Base-by-base conservation (phyloP, 1,140 invertebrate species). In the Penaeus chinensis region DNA sequence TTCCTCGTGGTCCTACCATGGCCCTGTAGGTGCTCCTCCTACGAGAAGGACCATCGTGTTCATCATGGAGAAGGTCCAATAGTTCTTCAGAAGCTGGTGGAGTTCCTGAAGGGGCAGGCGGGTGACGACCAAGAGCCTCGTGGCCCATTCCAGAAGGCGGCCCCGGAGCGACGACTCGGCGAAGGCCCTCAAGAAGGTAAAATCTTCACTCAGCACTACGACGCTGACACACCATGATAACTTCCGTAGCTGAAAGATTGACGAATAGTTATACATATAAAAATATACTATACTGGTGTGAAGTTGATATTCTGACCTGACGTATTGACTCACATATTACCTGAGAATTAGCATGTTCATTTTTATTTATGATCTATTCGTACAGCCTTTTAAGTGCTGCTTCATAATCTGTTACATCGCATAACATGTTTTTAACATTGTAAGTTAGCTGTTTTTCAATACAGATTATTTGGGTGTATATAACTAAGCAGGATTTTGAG, bases 41-140 rank as follows among this genome's bases (percentile, higher is more conserved):
- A 8, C 54, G 2, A 10, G 16, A 16, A 54, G 7, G 47, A 83
- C 69, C 22, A 83, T 74, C 19, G 82, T 54, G 65, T 83, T 83
- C 82, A 83, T 83, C 82, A 83, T 83, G 54, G 82, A 83, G 66
- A 74, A 74, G 3, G 66, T 74, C 82, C 82, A 83, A 24, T 83
- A 60, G 24, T 83, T 13, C 19, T 74, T 37, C 37, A 83, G 22
- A 20, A 83, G 66, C 19, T 24, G 42, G 4, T 27, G 19, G 2
- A 83, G 11, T 5, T 27, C n/a, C n/a, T 42, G 20, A 24, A 24
- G 37, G 22, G 24, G 32, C 22, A 74, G 27, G 24, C 66, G 47
- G 42, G 82, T 83, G 2, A 83, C 82, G 13, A 74, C 82, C 27
- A 83, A 24, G 37, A 83, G 42, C 82, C 61, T 83, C 22, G 82